Conservation (phyloP, 2,888 invertebrate species). For the Sinohyriopsis cumingii region DNA sequence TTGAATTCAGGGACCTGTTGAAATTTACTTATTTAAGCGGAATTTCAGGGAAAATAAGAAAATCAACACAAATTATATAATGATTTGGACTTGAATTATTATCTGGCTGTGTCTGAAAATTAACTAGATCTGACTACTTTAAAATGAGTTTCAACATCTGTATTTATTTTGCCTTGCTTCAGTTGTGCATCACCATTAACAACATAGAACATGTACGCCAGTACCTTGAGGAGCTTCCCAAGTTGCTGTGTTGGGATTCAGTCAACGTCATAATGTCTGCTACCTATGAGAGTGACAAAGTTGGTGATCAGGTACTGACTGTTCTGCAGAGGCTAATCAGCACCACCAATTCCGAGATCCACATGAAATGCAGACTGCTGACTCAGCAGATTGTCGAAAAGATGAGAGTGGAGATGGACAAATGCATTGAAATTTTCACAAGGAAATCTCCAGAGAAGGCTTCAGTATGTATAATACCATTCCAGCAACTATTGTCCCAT, state of each 20-base stretch:
- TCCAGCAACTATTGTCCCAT: background rate
- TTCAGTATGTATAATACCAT: constrained; percentile 46
- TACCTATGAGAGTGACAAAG: constrained; percentile 52
- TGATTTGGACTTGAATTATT: too few species aligned
- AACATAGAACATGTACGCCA: constrained; percentile 67
- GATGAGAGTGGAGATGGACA: constrained; percentile 59
- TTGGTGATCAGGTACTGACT: constrained; percentile 48
- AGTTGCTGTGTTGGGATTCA: constrained; percentile 54
- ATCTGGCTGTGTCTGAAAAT: too few species aligned
- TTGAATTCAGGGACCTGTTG: too few species aligned
- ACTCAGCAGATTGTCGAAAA: constrained; percentile 55
- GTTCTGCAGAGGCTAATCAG: constrained; percentile 54
- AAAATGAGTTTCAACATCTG: background rate
- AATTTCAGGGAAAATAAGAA: too few species aligned
- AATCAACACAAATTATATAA: too few species aligned
- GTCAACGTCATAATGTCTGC: constrained; percentile 47
- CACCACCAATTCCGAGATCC: constrained; percentile 55
- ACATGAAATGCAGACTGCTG: constrained; percentile 47
- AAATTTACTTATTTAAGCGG: too few species aligned
- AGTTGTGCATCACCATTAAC: constrained; percentile 69
- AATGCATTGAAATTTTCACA: constrained; percentile 57
- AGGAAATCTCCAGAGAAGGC: constrained; percentile 50
- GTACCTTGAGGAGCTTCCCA: constrained; percentile 59
- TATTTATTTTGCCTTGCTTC: constrained; percentile 22
- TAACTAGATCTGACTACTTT: too few species aligned